Base-by-base conservation (phyloP, 2,113 vertebrate genomes). In the Sander vitreus region DNA sequence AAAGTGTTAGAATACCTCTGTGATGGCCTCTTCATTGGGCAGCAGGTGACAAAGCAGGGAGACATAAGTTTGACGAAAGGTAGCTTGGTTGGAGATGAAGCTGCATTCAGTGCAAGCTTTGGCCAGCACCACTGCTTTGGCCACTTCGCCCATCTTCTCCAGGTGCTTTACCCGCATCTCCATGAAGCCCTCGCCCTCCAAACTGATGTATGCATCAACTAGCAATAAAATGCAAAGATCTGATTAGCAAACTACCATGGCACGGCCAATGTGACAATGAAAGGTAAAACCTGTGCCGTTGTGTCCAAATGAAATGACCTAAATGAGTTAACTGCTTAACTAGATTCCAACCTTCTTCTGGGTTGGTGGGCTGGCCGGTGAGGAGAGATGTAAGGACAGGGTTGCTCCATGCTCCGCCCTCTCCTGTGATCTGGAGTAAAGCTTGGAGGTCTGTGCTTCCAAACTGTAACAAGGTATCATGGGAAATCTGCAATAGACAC, bases 121-220 rank as follows among this genome's bases (percentile, higher is more conserved):
- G 87, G 97, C 97, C 85, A 99, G 94, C 67, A 95, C 93, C 81
- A 97, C 96, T 7, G 97, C 98, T 89, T 99, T 97, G 64, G 96
- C 95, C 70, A 97, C 93, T 91, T 97, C 97, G 64, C 97, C 97
- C 73, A 97, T 96, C 95, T 98, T 99, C 95, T 99, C 97, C 90
- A 99, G 92, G 84, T 99, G 98, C 91, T 99, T 99, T 90, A 99
- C 96, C 62, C 98, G 92, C 97, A 99, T 97, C 89, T 99, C 98
- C 94, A 99, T 96, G 94, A 99, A 99, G 89, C 96, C 96, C 85
- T 97, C 96, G 9, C 98, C 98, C 95, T 99, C 98, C 95, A 96
- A 96, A 91, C 94, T 96, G 91, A 99, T 97, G 93, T 97, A 96
- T 33, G 96, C 96, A 91, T 96, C 96, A 64, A 97, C 97, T 98